A percentile compares a stretch with the other conserved stretches of the same genome.
Evolutionary conservation across 2,113 vertebrate species (phyloP).

Genomic region (Elanoides forficatus): DNA sequence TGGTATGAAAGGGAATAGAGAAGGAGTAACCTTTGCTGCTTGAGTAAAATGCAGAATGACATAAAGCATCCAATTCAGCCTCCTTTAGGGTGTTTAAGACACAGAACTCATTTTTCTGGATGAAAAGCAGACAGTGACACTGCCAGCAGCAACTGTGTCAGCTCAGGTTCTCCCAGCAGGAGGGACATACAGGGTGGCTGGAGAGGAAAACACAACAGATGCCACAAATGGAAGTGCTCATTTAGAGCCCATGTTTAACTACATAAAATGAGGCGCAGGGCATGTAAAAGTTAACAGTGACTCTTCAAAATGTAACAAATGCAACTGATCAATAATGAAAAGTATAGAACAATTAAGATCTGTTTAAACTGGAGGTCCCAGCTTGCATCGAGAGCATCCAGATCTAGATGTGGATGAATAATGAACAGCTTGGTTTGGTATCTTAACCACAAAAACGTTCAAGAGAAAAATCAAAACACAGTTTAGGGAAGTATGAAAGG

Average conservation of each 20-base stretch:
- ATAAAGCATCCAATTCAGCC: conserved; percentile 10
- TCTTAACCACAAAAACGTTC: background rate
- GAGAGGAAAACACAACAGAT: background rate
- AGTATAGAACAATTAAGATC: background rate
- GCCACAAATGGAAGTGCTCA: background rate
- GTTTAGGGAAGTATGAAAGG: background rate
- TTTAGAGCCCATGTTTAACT: background rate
- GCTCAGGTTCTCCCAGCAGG: conserved; percentile 45
- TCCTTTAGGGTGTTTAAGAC: conserved; percentile 21
- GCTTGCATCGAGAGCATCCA: background rate
- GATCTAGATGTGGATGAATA: background rate
- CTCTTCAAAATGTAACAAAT: background rate
- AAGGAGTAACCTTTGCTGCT: background rate
- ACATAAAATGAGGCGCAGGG: background rate
- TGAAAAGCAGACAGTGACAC: conserved; percentile 18
- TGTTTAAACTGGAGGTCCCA: background rate
- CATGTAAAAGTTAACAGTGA: background rate
- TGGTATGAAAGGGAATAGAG: background rate
- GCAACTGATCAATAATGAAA: background rate
- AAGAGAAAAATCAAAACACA: background rate
- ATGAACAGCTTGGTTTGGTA: background rate
- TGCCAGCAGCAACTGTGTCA: conserved; percentile 13
- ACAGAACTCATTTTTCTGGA: conserved; percentile 32
- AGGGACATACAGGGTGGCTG: background rate
- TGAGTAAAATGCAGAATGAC: conserved; percentile 10